Percentiles rank a stretch among this genome's conserved stretches.
Evolutionary conservation across 53 echinoderm and acorn worm genomes (phyloP).

Genomic region (Pentamera pediparva): DNA sequence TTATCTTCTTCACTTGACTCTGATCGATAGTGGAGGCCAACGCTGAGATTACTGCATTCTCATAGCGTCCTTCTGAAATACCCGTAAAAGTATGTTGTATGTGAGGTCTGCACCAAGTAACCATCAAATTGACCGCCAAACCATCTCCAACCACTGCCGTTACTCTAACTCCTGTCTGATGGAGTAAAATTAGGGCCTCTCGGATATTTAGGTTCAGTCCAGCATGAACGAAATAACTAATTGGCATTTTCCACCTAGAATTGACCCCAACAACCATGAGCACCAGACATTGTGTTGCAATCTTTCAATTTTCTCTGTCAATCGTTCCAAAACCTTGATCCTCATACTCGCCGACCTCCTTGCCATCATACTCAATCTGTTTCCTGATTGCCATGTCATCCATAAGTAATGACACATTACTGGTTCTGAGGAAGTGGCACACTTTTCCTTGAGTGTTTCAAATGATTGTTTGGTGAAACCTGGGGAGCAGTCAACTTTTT

Average conservation of each 20-base stretch:
- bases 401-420: background rate
- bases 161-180: background rate
- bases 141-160: conserved; percentile 9
- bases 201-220: background rate
- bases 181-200: background rate
- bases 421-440: background rate
- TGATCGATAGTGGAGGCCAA: too few relatives aligned
- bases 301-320: background rate
- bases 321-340: too few relatives aligned
- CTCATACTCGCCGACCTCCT: background rate
- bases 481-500: background rate
- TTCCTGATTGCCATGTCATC: conserved; percentile 4
- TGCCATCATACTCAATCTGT: background rate
- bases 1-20: too few relatives aligned
- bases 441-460: background rate
- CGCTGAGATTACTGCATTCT: too few relatives aligned
- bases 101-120: background rate
- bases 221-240: background rate
- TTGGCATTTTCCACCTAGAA: background rate
- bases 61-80: too few relatives aligned
- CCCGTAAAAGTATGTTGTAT: too few relatives aligned
- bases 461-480: conserved; percentile 5
- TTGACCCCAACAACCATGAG: background rate
- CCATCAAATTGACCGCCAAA: background rate
- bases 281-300: background rate